Base-by-base conservation (phyloP, 2,797 vertebrate genomes). In the Linurgus olivaceus region DNA sequence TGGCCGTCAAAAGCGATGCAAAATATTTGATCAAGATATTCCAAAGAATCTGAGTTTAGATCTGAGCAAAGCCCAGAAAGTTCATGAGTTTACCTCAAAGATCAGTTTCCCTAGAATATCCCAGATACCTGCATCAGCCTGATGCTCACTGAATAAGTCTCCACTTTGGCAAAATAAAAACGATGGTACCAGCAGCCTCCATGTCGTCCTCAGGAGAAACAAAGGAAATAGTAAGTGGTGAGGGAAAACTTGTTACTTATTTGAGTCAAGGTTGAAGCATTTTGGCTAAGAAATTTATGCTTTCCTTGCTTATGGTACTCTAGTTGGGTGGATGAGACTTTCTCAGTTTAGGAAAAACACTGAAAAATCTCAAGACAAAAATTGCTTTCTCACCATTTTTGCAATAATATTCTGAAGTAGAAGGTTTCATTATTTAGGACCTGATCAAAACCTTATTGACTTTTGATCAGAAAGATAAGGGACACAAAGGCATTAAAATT, bases 21-120 rank as follows among this genome's bases (percentile, higher is more conserved):
- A 93, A 93, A 88, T 94, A 88, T 90, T 77, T 93, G 80, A 85
- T 85, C 65, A 44, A 63, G 59, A 79, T 93, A 74, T 86, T 96
- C 44, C 4, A 7, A 90, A 87, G 63, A 58, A 81, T 81, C 35
- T 72, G 65, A 77, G 37, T 54, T 88, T 52, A 88, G 24, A 66
- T 15, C 58, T 68, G 29, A 89, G 8, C 29, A 63, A 91, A 88
- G 24, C 15, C 17, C 21, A 65, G 31, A 68, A 61, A 52, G 68
- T 62, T 94, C 29, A 66, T 35, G 15, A 71, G 52, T 88, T 40
- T 78, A 23, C 28, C 44, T 67, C 50, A 55, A 61, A 80, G 23
- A 35, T 4, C 52, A 33, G 5, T 59, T 90, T 68, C 31, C 44
- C 6, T 84, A 42, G 14, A 81, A 65, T 50, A 77, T 17, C 8